Evolutionary conservation across 2,888 invertebrate genomes (phyloP).

Genomic region (Pollenia labialis): DNA sequence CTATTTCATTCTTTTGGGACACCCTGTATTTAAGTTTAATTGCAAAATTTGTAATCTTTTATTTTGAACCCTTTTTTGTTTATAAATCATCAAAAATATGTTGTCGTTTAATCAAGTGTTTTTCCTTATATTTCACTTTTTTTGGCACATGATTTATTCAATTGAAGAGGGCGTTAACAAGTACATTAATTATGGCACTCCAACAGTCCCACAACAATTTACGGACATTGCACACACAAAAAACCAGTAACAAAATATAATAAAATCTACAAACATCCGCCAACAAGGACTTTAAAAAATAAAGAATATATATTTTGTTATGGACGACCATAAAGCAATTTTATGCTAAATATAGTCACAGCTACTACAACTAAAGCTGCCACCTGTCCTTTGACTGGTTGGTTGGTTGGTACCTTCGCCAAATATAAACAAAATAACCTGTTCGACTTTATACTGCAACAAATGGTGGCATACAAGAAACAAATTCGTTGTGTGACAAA

Average conservation of each 20-base stretch:
- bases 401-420: background rate
- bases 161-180: conserved; percentile 58
- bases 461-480: conserved; percentile 1
- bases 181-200: conserved; percentile 61
- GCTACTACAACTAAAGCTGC: background rate
- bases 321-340: conserved; percentile 22
- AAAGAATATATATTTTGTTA: background rate
- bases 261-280: conserved; percentile 33
- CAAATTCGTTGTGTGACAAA: conserved; percentile 30
- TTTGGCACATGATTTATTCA: conserved; percentile 41
- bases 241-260: conserved; percentile 11
- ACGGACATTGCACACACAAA: background rate
- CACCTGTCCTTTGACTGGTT: background rate
- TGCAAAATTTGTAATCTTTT: background rate
- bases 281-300: conserved; percentile 16
- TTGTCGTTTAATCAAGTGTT: conserved; percentile 33
- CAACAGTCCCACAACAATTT: conserved; percentile 25
- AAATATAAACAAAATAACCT: conserved; percentile 26
- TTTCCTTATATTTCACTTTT: background rate
- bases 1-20: no score
- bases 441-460: background rate
- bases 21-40: background rate
- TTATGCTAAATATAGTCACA: background rate
- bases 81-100: background rate
- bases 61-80: no score